Evolutionary conservation across 2,797 vertebrate species (phyloP), one percentile per base, ranked within the genome.

Genomic region (Clarias fuscus): DNA sequence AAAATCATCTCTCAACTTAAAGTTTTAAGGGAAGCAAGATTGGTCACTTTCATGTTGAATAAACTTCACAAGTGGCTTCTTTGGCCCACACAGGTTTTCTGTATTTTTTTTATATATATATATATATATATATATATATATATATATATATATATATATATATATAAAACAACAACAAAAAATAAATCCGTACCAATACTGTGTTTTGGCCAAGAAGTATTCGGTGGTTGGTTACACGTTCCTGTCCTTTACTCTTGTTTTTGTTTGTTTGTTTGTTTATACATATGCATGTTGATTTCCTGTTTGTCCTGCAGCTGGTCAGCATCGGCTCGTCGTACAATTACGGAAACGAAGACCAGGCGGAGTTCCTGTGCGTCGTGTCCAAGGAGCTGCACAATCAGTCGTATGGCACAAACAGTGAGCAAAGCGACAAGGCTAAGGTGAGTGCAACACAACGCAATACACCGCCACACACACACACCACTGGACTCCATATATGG

Each of bases 271-370:
- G 11, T 61, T 30, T 27, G 4, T 53, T 53, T 6, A 40, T 53
- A 48, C 43, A 8, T 48, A 48, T 48, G 43, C 43, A 48, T 48
- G 43, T 48, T 76, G 1, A 18, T 76, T n/a, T 18, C 17, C 18
- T 59, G 11, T 37, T 15, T 43, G 64, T 64, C 43, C 80, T 24
- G 15, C 88, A 97, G 96, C 88, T 97, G 91, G 96, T 97, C 92
- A 97, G 95, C 91, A 97, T 97, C n/a, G 96, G 96, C 89, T 97
- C 96, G 71, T 97, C 96, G 22, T 97, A 97, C 92, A 97, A 96
- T 91, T 97, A 97, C 15, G 96, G 96, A 84, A 97, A 95, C 22
- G 96, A 97, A 90, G 96, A 97, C 92, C 96, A 97, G 92, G 96
- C 96, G 1, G 96, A 97, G 90, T 97, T 97, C 91, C 94, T 97